Percentiles rank a stretch among this genome's conserved stretches.
These are phyloP conservation scores for Catostylus mosaicus DNA, from an alignment of 30 jellyfish, hydroid and myxozoan species.

Conservation along the genomic window DNA sequence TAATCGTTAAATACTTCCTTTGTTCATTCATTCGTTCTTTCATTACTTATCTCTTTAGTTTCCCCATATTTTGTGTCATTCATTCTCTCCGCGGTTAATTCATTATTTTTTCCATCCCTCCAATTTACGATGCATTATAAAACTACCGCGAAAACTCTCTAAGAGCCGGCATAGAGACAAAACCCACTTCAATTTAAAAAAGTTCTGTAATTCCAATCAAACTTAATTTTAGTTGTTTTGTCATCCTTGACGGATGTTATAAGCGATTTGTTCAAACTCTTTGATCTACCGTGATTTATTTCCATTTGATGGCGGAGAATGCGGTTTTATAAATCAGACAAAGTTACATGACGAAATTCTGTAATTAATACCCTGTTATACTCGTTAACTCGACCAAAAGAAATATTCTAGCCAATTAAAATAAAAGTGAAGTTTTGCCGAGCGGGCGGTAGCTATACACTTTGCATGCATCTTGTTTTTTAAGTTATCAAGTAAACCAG, in stretches of 20 bases:
- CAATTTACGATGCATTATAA: too few species aligned
- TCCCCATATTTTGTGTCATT: neutral
- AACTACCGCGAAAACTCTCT: too few species aligned
- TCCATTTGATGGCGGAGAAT: too few species aligned
- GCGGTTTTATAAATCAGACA: too few species aligned
- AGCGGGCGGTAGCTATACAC: neutral
- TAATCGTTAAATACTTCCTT: neutral
- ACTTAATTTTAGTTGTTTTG: neutral
- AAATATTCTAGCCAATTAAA: neutral
- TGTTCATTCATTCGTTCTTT: neutral
- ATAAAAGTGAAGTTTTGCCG: conserved; percentile 13
- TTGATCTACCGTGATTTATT: neutral
- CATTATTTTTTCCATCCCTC: too few species aligned
- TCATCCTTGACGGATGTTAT: neutral
- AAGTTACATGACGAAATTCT: too few species aligned
- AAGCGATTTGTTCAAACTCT: neutral
- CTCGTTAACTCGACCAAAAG: neutral
- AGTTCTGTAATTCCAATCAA: too few species aligned
- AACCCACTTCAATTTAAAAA: too few species aligned
- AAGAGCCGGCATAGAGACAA: too few species aligned
- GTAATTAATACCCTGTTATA: too few species aligned
- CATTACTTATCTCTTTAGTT: neutral
- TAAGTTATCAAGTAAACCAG: neutral
- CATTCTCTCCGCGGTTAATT: neutral
- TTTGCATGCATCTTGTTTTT: neutral